Percentiles rank a stretch among this genome's conserved stretches.
These are phyloP conservation scores for Hyles lineata DNA, from an alignment of 2,888 invertebrate genomes.

Conservation along the genomic window DNA sequence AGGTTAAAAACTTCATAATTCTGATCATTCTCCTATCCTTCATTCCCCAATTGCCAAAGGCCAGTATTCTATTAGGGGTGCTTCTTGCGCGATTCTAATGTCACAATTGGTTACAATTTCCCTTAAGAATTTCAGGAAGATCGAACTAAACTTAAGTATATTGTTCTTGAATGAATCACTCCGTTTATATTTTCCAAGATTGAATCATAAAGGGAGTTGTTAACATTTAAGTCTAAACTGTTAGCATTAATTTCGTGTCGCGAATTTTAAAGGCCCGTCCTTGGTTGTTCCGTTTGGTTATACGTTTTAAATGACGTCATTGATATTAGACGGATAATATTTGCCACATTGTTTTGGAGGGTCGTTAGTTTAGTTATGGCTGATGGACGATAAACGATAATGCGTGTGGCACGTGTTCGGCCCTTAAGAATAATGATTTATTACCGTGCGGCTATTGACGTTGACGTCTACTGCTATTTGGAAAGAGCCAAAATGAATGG, in stretches of 20 bases:
- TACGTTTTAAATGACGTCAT: slow-evolving; percentile 1
- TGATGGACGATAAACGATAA: not conserved
- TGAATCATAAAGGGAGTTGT: not conserved
- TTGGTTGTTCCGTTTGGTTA: slow-evolving; percentile 8
- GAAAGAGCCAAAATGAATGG: too few species aligned
- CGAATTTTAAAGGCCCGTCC: slow-evolving; percentile 2
- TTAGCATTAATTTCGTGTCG: not conserved
- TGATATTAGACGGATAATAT: not conserved
- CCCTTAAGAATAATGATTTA: too few species aligned
- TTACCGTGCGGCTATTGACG: too few species aligned
- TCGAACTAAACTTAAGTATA: too few species aligned
- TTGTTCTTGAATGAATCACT: not conserved
- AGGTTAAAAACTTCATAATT: too few species aligned
- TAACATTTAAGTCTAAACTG: not conserved
- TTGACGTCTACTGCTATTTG: too few species aligned
- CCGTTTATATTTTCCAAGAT: not conserved
- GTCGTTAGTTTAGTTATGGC: not conserved
- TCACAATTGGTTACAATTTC: too few species aligned
- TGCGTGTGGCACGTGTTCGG: not conserved
- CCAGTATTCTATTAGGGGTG: too few species aligned
- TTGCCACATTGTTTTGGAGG: slow-evolving; percentile 1
- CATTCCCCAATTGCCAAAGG: too few species aligned
- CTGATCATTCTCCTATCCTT: too few species aligned
- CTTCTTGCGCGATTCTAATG: too few species aligned
- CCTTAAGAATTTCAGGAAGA: too few species aligned